Conservation (phyloP, 2,113 vertebrate genomes). For the Halichoerus grypus region DNA sequence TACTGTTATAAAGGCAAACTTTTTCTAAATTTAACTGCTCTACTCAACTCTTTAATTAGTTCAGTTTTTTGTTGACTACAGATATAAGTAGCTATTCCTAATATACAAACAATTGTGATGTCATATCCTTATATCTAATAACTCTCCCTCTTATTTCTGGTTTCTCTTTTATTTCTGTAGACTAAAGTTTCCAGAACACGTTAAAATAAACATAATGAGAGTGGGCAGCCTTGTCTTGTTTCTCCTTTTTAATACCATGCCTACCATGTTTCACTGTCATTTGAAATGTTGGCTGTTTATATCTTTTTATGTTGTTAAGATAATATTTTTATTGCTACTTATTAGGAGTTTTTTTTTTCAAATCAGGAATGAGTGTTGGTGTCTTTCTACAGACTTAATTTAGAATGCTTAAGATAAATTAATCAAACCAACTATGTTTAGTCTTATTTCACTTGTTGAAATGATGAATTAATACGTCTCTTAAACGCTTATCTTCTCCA, state of each 20-base stretch:
- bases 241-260: neutral
- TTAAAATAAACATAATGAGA: neutral
- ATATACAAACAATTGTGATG: neutral
- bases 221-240: neutral
- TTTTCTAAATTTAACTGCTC: neutral
- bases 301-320: neutral
- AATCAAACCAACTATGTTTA: neutral
- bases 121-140: neutral
- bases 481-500: neutral
- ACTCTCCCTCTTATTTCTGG: neutral
- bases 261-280: neutral
- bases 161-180: neutral
- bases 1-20: neutral
- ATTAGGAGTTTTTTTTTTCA: neutral
- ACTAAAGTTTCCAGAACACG: neutral
- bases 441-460: neutral
- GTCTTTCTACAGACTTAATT: neutral
- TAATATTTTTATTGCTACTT: neutral
- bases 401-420: constrained; percentile 10
- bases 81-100: neutral
- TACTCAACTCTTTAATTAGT: neutral
- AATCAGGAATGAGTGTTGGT: neutral
- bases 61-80: neutral
- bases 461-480: neutral
- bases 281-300: neutral